These are phyloP conservation scores for Cacoxenus indagator DNA, from an alignment of 2,888 invertebrate genomes.

Conservation along the genomic window DNA sequence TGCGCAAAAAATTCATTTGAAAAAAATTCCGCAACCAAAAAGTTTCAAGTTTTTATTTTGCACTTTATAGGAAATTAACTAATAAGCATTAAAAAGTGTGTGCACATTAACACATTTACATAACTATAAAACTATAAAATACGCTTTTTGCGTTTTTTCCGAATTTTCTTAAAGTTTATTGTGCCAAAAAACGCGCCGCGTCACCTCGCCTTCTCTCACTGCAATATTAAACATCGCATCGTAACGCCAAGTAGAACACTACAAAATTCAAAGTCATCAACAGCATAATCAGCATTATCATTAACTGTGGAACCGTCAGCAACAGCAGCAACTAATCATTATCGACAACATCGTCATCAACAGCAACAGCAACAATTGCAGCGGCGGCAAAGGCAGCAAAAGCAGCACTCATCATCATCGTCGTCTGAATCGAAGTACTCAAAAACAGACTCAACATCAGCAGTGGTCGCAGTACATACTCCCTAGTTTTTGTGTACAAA, in stretches of 20 bases:
- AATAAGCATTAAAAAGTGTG: neutral
- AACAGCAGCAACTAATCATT: neutral
- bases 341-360: neutral
- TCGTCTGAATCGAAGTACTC: too few relatives aligned
- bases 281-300: slow-evolving; percentile 21
- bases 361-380: neutral
- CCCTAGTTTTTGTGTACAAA: neutral
- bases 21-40: neutral
- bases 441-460: too few relatives aligned
- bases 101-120: neutral
- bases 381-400: neutral
- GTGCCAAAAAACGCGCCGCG: slow-evolving; percentile 45
- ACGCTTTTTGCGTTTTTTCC: slow-evolving; percentile 15
- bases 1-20: slow-evolving; percentile 25
- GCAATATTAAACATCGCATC: neutral
- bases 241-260: slow-evolving; percentile 9
- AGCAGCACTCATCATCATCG: neutral
- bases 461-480: neutral
- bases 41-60: neutral
- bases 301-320: neutral
- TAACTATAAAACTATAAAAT: neutral
- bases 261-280: slow-evolving; percentile 25
- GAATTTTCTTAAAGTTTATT: slow-evolving; percentile 30
- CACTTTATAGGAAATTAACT: slow-evolving; percentile 4
- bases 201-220: neutral